These are phyloP conservation scores for Drosophila pachea DNA, from an alignment of 1,140 invertebrate genomes.

Conservation along the genomic window DNA sequence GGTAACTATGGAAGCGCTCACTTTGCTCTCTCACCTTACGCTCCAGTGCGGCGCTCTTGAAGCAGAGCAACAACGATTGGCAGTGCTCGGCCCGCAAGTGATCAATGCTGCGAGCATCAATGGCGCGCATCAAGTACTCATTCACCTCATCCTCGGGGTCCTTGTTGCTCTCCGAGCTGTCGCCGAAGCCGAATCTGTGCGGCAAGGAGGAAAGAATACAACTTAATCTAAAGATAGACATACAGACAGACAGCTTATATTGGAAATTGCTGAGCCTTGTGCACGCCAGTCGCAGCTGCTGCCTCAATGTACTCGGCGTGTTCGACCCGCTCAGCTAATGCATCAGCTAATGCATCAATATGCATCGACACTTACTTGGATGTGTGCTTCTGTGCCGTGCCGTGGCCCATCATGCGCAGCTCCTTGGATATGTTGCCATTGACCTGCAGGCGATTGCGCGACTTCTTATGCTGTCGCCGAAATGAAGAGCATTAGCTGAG, in stretches of 20 bases:
- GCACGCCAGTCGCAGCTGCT: no score
- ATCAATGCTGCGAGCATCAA: slow-evolving; percentile 96
- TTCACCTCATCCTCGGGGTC: slow-evolving; percentile 95
- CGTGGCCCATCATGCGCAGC: slow-evolving; percentile 92
- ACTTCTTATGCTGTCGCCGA: slow-evolving; percentile 78
- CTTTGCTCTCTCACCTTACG: slow-evolving; percentile 83
- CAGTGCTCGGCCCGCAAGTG: slow-evolving; percentile 91
- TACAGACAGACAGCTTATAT: no score
- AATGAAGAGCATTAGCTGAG: background rate
- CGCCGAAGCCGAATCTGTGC: slow-evolving; percentile 84
- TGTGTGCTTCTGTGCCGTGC: slow-evolving; percentile 83
- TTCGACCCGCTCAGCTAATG: background rate
- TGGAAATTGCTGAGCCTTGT: no score
- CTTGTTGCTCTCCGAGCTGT: slow-evolving; percentile 82
- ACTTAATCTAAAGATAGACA: no score
- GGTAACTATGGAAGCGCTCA: background rate
- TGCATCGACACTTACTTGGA: slow-evolving; percentile 82
- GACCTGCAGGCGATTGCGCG: slow-evolving; percentile 81
- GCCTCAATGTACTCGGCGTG: no score
- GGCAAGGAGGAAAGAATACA: background rate
- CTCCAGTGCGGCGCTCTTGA: slow-evolving; percentile 88
- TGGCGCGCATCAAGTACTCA: slow-evolving; percentile 95
- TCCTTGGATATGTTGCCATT: slow-evolving; percentile 92
- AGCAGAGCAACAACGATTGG: slow-evolving; percentile 88
- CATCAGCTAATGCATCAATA: background rate